phyloP scores from a whole-genome alignment of 2,797 vertebrate species.

The Carapus acus region DNA sequence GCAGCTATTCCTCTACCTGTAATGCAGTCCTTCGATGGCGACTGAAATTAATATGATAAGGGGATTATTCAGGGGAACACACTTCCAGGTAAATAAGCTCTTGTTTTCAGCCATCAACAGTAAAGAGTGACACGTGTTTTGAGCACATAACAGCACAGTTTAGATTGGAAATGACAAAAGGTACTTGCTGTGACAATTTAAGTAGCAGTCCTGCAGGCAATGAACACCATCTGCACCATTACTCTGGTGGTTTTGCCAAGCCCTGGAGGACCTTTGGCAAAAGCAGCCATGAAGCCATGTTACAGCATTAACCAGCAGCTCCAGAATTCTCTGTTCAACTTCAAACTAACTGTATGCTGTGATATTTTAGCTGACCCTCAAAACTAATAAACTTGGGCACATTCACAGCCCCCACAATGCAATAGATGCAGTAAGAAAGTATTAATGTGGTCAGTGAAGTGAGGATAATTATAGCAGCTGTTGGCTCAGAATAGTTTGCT shows the following conservation, averaged over 20 bases:
- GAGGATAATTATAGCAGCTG: conserved; percentile 30
- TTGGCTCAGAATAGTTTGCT: conserved; percentile 24
- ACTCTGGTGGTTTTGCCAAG: conserved; percentile 30
- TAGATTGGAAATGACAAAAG: conserved; percentile 46
- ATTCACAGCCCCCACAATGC: conserved; percentile 37
- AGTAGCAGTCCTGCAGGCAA: conserved; percentile 37
- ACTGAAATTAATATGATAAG: conserved; percentile 27
- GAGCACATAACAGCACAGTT: conserved; percentile 33
- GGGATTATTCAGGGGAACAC: conserved; percentile 22
- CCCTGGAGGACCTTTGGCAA: conserved; percentile 45
- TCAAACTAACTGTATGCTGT: conserved; percentile 40
- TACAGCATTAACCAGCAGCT: conserved; percentile 57
- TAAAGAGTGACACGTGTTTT: conserved; percentile 34
- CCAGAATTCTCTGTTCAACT: conserved; percentile 39
- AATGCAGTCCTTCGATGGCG: conserved; percentile 24
- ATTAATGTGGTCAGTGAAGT: conserved; percentile 29
- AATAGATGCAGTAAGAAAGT: conserved; percentile 20
- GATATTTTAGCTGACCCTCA: conserved; percentile 37
- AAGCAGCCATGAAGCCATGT: conserved; percentile 39
- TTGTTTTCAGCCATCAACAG: conserved; percentile 38
- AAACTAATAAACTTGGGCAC: conserved; percentile 45
- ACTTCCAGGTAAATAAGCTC: conserved; percentile 34
- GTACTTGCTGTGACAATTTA: conserved; percentile 34
- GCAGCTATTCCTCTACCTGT: conserved; percentile 38
- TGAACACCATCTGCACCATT: conserved; percentile 47